Conservation (phyloP, 2,888 invertebrate species). For the Melolontha melolontha region DNA sequence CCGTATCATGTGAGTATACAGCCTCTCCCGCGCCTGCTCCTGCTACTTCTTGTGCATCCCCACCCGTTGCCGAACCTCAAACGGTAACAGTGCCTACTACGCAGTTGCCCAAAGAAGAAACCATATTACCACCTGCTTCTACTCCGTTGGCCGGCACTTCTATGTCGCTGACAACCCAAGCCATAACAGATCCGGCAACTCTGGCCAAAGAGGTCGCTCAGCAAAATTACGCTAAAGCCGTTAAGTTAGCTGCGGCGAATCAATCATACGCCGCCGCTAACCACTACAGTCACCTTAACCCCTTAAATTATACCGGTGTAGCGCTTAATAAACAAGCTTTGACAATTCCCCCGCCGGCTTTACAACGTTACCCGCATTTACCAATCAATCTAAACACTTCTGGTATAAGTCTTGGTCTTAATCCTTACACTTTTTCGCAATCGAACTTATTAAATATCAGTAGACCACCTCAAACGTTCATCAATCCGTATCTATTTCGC, state of each 20-base stretch:
- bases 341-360: conserved; percentile 61
- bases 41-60: conserved; percentile 57
- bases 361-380: conserved; percentile 58
- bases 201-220: conserved; percentile 86
- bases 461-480: conserved; percentile 60
- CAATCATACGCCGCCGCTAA: conserved; percentile 53
- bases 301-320: conserved; percentile 77
- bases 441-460: conserved; percentile 58
- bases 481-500: conserved; percentile 67
- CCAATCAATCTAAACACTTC: conserved; percentile 59
- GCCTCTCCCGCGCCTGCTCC: conserved; percentile 71
- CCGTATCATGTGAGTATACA: conserved; percentile 98
- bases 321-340: conserved; percentile 75
- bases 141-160: conserved; percentile 52
- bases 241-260: conserved; percentile 71
- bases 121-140: conserved; percentile 50
- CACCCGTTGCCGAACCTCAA: conserved; percentile 55
- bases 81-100: conserved; percentile 53
- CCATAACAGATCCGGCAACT: conserved; percentile 71
- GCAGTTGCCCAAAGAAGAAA: conserved; percentile 58
- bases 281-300: conserved; percentile 68
- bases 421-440: conserved; percentile 60
- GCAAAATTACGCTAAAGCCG: conserved; percentile 83
- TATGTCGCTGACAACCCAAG: conserved; percentile 51
- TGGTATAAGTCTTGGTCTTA: conserved; percentile 56